Evolutionary conservation across 92 coral and sea anemone species (phyloP).

Genomic region (Galaxea fascicularis): DNA sequence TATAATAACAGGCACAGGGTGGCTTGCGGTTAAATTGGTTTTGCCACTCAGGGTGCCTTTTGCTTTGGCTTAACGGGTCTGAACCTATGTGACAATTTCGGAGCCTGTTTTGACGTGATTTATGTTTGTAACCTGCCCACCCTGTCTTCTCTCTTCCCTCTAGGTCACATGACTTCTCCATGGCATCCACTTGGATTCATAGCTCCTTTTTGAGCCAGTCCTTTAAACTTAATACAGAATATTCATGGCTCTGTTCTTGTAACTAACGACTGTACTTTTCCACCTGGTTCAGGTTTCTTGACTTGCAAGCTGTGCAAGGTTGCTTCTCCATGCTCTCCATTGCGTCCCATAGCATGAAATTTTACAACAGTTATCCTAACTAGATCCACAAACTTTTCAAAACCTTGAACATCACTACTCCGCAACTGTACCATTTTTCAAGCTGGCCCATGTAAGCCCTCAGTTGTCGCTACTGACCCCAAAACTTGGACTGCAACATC

Average conservation of each 20-base stretch:
- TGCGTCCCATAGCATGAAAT: slow-evolving; percentile 56
- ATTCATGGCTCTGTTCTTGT: slow-evolving; percentile 50
- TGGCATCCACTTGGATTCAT: slow-evolving; percentile 53
- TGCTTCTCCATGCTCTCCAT: slow-evolving; percentile 66
- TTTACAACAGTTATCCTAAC: slow-evolving; percentile 66
- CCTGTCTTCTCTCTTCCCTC: neutral
- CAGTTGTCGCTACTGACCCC: slow-evolving; percentile 60
- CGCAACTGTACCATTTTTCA: slow-evolving; percentile 48
- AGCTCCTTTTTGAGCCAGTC: slow-evolving; percentile 73
- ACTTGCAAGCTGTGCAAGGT: slow-evolving; percentile 60
- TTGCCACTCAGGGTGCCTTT: slow-evolving; percentile 4
- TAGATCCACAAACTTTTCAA: slow-evolving; percentile 66
- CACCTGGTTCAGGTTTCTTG: slow-evolving; percentile 57
- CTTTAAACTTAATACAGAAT: slow-evolving; percentile 59
- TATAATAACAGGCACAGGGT: slow-evolving; percentile 25
- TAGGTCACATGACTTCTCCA: slow-evolving; percentile 61
- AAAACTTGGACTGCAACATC: slow-evolving; percentile 55
- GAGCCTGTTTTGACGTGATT: neutral
- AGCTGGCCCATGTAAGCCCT: slow-evolving; percentile 60
- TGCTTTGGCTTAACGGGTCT: neutral
- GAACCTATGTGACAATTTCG: slow-evolving; percentile 1
- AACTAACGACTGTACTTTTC: slow-evolving; percentile 71
- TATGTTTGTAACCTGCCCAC: neutral
- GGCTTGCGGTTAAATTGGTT: slow-evolving; percentile 4
- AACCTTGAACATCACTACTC: slow-evolving; percentile 44